phyloP scores from a whole-genome alignment of 2,113 vertebrate genomes.

The Aegithalos caudatus region DNA sequence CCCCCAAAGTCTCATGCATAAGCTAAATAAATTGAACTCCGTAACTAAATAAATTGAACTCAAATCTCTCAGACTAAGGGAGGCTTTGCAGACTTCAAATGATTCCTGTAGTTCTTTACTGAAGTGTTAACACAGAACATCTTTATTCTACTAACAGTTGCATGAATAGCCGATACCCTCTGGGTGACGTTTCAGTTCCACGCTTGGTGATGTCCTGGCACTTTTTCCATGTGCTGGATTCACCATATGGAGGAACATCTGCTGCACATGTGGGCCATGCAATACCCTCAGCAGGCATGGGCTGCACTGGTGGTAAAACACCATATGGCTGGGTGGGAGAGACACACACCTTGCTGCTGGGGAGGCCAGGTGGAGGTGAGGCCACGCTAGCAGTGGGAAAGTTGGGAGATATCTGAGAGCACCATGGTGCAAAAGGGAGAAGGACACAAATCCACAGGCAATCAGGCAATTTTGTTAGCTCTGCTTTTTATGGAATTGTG shows the following conservation, averaged over 20 bases:
- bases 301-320: background rate
- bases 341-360: background rate
- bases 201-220: background rate
- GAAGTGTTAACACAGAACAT: slow-evolving; percentile 21
- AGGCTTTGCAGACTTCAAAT: slow-evolving; percentile 36
- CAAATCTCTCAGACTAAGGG: slow-evolving; percentile 14
- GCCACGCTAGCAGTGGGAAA: background rate
- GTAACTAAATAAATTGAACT: slow-evolving; percentile 37
- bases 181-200: background rate
- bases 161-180: background rate
- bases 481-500: background rate
- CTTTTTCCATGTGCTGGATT: background rate
- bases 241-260: background rate
- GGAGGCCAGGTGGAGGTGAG: background rate
- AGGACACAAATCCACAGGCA: background rate
- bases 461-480: background rate
- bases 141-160: background rate
- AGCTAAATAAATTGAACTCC: slow-evolving; percentile 26
- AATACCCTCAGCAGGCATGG: background rate
- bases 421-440: background rate
- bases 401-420: background rate
- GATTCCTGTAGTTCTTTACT: slow-evolving; percentile 9
- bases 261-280: background rate
- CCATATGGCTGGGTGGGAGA: background rate
- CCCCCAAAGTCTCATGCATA: slow-evolving; percentile 1